These are phyloP conservation scores for Ditylenchus dipsaci DNA, from an alignment of 1,140 invertebrate genomes.

Conservation along the genomic window DNA sequence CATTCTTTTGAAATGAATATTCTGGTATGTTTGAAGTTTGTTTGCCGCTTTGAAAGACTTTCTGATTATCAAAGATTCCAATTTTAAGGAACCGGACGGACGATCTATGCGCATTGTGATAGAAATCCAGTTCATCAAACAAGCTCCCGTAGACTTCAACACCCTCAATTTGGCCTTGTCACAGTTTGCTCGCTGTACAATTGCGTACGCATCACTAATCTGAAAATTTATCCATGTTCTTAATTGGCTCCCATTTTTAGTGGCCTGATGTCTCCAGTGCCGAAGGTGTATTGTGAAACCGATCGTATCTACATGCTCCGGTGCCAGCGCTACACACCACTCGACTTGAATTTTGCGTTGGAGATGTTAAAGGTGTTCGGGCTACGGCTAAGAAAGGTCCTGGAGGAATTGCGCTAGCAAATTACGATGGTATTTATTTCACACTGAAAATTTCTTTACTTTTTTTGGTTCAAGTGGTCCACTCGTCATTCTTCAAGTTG, in stretches of 20 bases:
- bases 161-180: background rate
- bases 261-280: background rate
- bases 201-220: background rate
- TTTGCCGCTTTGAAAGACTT: too few species aligned
- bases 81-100: background rate
- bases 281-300: background rate
- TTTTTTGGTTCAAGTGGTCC: background rate
- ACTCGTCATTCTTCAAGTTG: background rate
- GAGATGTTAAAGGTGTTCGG: slow-evolving; percentile 4
- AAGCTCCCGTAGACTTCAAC: background rate
- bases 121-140: slow-evolving; percentile 1
- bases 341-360: slow-evolving; percentile 4
- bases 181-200: slow-evolving; percentile 2
- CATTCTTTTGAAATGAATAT: background rate
- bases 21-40: background rate
- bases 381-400: background rate
- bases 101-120: background rate
- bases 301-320: slow-evolving; percentile 1
- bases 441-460: background rate
- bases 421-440: background rate
- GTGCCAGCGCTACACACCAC: background rate
- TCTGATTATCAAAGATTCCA: too few species aligned
- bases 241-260: background rate
- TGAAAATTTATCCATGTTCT: background rate
- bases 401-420: background rate